Base-by-base conservation (phyloP, 2,113 vertebrate genomes). In the Daphoenositta chrysoptera region DNA sequence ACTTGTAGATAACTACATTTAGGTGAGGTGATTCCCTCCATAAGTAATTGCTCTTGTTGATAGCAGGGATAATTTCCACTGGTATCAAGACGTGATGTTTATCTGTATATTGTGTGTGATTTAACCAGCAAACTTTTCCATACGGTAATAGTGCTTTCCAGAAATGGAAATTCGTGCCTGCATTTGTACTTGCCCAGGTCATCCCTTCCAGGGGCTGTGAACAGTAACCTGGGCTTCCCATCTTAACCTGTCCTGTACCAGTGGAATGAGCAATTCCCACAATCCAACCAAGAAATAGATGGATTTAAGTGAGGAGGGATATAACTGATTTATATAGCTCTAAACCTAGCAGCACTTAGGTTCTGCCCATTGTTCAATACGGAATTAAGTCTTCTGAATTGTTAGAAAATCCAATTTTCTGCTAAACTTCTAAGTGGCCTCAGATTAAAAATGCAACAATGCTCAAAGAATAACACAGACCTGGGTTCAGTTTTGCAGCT, bases 11-110 rank as follows among this genome's bases (percentile, higher is more conserved):
- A 93, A 47, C 71, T 63, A 77, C 70, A 83, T 86, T 77, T 77
- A 93, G 58, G 50, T 66, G 76, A 85, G 88, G 35, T 86, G 86
- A 70, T 72, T 94, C 88, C 88, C 76, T 48, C 47, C 21, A 2
- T 70, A 88, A 88, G 60, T 88, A 94, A 86, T 94, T 95, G 56
- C 54, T 58, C 56, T 77, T 93, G 85, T 70, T 97, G 88, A 90
- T 90, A 93, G 42, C 1, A 0, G 27, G 68, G 56, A 90, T 93
- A 81, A 95, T 89, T 95, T 66, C 68, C 16, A 53, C 60, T 78
- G 80, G 83, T 92, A 95, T 28, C 11, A 73, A 60, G 72, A 51
- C 0, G 0, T 37, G 90, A 89, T 83, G 17, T 73, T 94, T 94
- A 92, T 77, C 71, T 87, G 30, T 51, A 58, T 42, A 40, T 6